A percentile compares a stretch with the other conserved stretches of the same genome.
Conservation (phyloP, 2,113 vertebrate species). For the Delphinus delphis region DNA sequence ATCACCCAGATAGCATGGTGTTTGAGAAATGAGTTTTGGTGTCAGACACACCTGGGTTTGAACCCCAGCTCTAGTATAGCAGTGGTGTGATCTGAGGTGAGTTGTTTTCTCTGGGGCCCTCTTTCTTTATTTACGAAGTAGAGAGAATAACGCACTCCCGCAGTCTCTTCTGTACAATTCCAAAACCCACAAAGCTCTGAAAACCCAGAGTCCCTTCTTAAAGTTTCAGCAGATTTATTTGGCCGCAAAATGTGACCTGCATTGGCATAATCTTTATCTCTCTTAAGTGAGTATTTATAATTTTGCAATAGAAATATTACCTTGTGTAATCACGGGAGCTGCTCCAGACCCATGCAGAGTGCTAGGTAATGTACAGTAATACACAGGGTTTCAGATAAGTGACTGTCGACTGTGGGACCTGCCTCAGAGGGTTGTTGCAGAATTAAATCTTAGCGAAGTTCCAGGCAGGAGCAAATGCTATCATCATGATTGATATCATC, state of each 20-base stretch:
- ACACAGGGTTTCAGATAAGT: neutral
- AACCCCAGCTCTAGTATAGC: neutral
- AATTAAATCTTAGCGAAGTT: neutral
- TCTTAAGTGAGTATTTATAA: neutral
- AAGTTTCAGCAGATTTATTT: neutral
- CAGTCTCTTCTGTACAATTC: neutral
- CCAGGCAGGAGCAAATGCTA: neutral
- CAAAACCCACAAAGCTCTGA: neutral
- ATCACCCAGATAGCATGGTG: neutral
- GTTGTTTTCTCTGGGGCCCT: neutral
- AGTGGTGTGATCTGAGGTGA: neutral
- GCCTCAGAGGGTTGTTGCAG: neutral
- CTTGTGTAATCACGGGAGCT: neutral
- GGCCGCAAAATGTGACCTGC: neutral
- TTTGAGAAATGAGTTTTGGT: neutral
- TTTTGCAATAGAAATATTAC: neutral
- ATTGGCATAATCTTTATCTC: neutral
- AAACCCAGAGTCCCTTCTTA: neutral
- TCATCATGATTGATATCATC: neutral
- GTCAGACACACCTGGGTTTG: neutral
- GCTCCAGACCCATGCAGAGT: neutral
- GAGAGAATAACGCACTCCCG: neutral
- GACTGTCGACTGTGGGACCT: neutral
- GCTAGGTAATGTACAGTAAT: neutral
- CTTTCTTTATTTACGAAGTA: neutral